Conservation (phyloP, 2,888 invertebrate genomes). For the Mystacides longicornis region DNA sequence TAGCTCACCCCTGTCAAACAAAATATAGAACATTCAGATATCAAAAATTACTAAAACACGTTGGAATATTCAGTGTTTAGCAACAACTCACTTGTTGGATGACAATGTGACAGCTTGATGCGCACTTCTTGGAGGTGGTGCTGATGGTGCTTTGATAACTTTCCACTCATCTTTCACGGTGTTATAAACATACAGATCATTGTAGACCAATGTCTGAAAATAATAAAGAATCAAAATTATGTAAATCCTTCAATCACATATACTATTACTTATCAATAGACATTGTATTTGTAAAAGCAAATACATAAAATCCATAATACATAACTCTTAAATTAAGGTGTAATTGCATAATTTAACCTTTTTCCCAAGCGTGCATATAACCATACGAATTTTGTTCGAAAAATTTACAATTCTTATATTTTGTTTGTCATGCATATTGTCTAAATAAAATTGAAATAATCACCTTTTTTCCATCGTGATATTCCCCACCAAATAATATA, state of each 20-base stretch:
- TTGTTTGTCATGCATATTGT: too few species aligned
- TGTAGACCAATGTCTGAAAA: conserved; percentile 73
- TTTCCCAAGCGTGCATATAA: too few species aligned
- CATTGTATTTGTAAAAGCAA: too few species aligned
- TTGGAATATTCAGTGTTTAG: neutral
- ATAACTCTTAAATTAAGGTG: too few species aligned
- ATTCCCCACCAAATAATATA: conserved; percentile 88
- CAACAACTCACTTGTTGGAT: conserved; percentile 48
- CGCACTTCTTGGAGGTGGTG: conserved; percentile 81
- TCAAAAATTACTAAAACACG: neutral
- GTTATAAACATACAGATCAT: conserved; percentile 79
- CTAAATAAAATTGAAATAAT: too few species aligned
- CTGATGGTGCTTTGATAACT: conserved; percentile 70
- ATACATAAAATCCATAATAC: too few species aligned
- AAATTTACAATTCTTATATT: too few species aligned
- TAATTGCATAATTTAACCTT: too few species aligned
- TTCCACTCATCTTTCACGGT: conserved; percentile 74
- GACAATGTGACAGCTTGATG: conserved; percentile 78
- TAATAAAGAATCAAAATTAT: conserved; percentile 18
- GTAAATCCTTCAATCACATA: too few species aligned
- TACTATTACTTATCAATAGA: too few species aligned
- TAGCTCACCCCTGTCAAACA: conserved; percentile 41
- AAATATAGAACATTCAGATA: neutral
- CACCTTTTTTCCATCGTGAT: conserved; percentile 79
- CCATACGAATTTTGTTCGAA: too few species aligned